Evolutionary conservation across 1,140 invertebrate species (phyloP).

Genomic region (Ooceraea biroi): DNA sequence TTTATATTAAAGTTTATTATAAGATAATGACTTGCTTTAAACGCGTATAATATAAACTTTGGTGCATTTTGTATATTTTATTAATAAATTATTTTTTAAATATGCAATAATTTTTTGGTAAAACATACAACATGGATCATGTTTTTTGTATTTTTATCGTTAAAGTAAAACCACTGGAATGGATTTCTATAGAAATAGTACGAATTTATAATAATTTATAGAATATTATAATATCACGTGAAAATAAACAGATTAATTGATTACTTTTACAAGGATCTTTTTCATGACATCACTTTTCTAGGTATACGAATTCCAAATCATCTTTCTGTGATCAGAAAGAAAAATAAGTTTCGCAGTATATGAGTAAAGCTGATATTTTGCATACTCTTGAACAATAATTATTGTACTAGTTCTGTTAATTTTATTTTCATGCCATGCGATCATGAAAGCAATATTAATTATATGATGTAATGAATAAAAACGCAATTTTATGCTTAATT

Average conservation of each 20-base stretch:
- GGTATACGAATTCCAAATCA: background rate
- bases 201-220: constrained; percentile 6
- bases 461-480: background rate
- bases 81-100: background rate
- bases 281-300: constrained; percentile 44
- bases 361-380: background rate
- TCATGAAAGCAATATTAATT: constrained; percentile 7
- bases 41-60: background rate
- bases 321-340: background rate
- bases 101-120: background rate
- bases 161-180: background rate
- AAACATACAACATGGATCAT: background rate
- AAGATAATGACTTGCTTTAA: background rate
- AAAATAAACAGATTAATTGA: constrained; percentile 32
- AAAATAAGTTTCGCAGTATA: background rate
- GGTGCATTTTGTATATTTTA: background rate
- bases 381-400: background rate
- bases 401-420: background rate
- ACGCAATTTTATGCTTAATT: background rate
- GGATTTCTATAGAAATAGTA: constrained; percentile 7
- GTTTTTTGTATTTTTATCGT: background rate
- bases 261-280: constrained; percentile 32
- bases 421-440: background rate
- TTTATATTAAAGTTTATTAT: background rate
- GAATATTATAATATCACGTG: background rate